Conservation (phyloP, 2,113 vertebrate species). For the Vireo altiloquus region DNA sequence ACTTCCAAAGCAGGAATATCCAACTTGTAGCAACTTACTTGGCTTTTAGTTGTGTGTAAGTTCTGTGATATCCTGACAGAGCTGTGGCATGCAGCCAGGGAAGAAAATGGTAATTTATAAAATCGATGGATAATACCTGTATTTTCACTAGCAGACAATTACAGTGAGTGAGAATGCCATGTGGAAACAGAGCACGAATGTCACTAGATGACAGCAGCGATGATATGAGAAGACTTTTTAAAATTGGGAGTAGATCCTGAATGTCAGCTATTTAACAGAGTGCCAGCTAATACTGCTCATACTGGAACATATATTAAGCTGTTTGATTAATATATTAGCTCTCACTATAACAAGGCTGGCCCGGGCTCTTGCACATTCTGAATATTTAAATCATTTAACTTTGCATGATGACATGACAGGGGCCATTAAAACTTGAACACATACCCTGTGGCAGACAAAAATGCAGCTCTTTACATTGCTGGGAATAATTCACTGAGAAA, state of each 20-base stretch:
- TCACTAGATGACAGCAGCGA: not conserved
- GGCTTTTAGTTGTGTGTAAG: not conserved
- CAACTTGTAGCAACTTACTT: not conserved
- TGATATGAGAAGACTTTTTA: not conserved
- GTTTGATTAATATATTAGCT: slow-evolving; percentile 48
- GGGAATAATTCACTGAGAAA: not conserved
- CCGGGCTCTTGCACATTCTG: not conserved
- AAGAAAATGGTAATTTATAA: slow-evolving; percentile 28
- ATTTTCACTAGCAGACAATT: slow-evolving; percentile 39
- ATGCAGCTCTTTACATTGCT: not conserved
- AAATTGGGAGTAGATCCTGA: slow-evolving; percentile 22
- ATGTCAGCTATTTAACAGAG: slow-evolving; percentile 20
- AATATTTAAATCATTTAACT: slow-evolving; percentile 47
- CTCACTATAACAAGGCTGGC: slow-evolving; percentile 16
- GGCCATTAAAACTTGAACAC: not conserved
- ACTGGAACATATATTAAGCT: slow-evolving; percentile 27
- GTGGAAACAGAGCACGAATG: not conserved
- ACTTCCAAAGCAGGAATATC: not conserved
- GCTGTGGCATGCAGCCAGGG: not conserved
- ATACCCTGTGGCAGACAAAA: not conserved
- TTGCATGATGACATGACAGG: slow-evolving; percentile 22
- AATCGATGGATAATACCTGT: slow-evolving; percentile 4
- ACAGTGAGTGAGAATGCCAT: slow-evolving; percentile 1
- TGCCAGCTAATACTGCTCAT: slow-evolving; percentile 4
- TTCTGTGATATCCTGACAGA: not conserved